Evolutionary conservation across 1,140 invertebrate species (phyloP), one percentile per base, ranked within the genome.

Genomic region (Oryctes rhinoceros): DNA sequence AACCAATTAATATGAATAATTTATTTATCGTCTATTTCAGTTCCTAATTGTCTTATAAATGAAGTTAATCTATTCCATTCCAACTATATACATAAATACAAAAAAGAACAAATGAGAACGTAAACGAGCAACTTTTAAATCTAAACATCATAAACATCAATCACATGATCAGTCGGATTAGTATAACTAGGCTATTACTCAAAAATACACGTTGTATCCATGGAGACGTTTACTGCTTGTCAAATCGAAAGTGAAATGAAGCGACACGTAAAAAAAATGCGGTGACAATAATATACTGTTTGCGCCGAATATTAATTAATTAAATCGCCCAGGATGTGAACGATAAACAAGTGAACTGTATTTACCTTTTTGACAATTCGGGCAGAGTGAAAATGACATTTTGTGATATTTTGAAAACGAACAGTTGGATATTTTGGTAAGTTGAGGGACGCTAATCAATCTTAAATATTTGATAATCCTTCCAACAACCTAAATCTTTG

Each of bases 191-290:
- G 53, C 18, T 53, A 67, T 18, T 24, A 67, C 47, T 48, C 74
- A 13, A 76, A 76, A 76, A 44, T 44, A 76, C 74, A 76, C 44
- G 35, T 76, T 10, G 74, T 76, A n/a, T 76, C 74, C 39, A 76
- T 76, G 74, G 74, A 76, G 30, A 76, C 35, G 74, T 76, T 76
- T 76, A 48, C 44, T 18, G 35, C 11, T 20, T 76, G 74, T 76
- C 74, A 48, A 71, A 76, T 76, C 74, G 74, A 76, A 76, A 76
- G 74, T 76, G 44, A 76, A 76, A 76, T 76, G 74, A 18, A 76
- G n/a, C 4, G 30, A 76, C 6, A 18, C 6, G 35, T 44, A 20
- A 76, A 39, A 76, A 48, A 76, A 35, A 76, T 48, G 44, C 74
- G 74, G 74, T 76, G 74, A 76, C 74, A 76, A 7, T 76, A 44